phyloP scores from a whole-genome alignment of 2,113 vertebrate genomes.

The Tychaedon coryphoeus region DNA sequence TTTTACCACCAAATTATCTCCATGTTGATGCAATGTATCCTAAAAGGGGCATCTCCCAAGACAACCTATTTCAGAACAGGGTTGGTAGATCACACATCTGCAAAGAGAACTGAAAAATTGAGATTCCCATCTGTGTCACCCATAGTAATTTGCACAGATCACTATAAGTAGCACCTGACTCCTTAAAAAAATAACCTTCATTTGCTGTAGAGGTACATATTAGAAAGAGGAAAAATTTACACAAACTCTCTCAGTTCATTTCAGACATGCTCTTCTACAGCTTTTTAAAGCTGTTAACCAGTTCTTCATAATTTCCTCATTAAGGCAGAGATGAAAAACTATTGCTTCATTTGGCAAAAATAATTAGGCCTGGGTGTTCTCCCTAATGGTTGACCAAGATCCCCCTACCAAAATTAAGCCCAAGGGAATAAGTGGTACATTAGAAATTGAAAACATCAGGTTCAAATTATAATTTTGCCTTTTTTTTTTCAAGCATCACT shows the following conservation, averaged over 20 bases:
- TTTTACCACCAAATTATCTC: neutral
- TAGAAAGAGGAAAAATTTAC: neutral
- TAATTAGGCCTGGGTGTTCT: neutral
- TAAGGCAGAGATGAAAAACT: neutral
- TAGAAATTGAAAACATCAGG: neutral
- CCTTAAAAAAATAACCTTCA: neutral
- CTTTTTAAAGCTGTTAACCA: neutral
- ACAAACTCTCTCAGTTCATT: neutral
- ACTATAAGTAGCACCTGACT: neutral
- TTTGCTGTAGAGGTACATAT: neutral
- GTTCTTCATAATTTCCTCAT: neutral
- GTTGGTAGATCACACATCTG: neutral
- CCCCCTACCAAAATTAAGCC: neutral
- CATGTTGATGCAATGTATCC: neutral
- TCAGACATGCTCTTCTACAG: constrained; percentile 2
- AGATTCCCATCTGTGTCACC: neutral
- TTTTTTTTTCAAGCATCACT: accelerated
- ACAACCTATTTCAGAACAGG: neutral
- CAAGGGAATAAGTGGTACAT: neutral
- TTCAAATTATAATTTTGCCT: neutral
- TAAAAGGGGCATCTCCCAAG: neutral
- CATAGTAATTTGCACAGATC: neutral
- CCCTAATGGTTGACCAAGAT: neutral
- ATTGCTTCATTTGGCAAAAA: neutral
- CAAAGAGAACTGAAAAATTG: neutral